Percentiles rank a stretch among this genome's conserved stretches.
These are phyloP conservation scores for Pedetes capensis DNA, from an alignment of 2,113 vertebrate species.

Conservation along the genomic window DNA sequence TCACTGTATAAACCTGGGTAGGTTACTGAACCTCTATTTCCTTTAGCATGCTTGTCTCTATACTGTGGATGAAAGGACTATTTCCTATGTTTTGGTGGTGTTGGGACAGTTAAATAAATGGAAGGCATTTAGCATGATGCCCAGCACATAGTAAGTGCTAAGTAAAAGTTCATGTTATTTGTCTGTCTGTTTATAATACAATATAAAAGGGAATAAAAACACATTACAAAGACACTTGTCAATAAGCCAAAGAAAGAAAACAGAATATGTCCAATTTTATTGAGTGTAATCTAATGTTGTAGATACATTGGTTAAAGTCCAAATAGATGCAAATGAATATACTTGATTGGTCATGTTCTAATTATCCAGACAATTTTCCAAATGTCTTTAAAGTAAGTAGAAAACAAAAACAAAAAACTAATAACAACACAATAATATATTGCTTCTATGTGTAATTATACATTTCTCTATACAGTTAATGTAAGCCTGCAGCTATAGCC, in stretches of 20 bases:
- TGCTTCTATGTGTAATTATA: slow-evolving; percentile 82
- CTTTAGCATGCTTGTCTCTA: background rate
- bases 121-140: background rate
- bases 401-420: slow-evolving; percentile 55
- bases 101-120: background rate
- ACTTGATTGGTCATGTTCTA: slow-evolving; percentile 78
- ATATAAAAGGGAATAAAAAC: slow-evolving; percentile 85
- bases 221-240: slow-evolving; percentile 74
- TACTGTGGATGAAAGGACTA: background rate
- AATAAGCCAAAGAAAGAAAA: slow-evolving; percentile 60
- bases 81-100: background rate
- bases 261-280: slow-evolving; percentile 55
- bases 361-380: slow-evolving; percentile 77
- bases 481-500: no score
- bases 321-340: slow-evolving; percentile 75
- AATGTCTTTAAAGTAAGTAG: slow-evolving; percentile 81
- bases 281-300: slow-evolving; percentile 67
- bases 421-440: slow-evolving; percentile 81
- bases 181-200: slow-evolving; percentile 85
- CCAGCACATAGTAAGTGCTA: background rate
- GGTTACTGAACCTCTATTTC: background rate
- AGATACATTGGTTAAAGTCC: slow-evolving; percentile 72
- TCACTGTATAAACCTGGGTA: background rate
- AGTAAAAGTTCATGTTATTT: no score
- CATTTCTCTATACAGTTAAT: slow-evolving; percentile 80